Conservation (phyloP, 2,888 invertebrate species). For the Boloria selene region DNA sequence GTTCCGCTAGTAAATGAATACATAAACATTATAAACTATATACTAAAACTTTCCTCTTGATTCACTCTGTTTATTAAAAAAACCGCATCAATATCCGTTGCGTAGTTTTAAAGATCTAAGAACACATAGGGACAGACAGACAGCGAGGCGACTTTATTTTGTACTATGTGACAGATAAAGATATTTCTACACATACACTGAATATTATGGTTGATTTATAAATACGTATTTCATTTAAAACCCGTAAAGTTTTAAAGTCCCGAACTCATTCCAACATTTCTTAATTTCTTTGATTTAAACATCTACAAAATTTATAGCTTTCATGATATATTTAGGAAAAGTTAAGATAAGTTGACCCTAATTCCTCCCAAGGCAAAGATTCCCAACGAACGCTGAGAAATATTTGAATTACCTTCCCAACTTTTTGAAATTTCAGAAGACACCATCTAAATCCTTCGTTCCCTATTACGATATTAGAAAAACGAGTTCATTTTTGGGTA, state of each 20-base stretch:
- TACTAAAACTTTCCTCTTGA: too few relatives aligned
- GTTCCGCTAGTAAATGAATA: too few relatives aligned
- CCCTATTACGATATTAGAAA: slow-evolving; percentile 24
- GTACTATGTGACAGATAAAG: too few relatives aligned
- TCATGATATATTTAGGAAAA: slow-evolving; percentile 29
- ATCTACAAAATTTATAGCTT: slow-evolving; percentile 27
- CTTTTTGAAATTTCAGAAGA: slow-evolving; percentile 41
- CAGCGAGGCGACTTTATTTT: too few relatives aligned
- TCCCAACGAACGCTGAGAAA: slow-evolving; percentile 33
- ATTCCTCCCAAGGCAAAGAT: slow-evolving; percentile 30
- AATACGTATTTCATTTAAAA: neutral
- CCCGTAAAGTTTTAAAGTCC: neutral
- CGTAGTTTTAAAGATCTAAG: too few relatives aligned
- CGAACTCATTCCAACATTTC: slow-evolving; percentile 5
- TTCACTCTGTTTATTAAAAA: too few relatives aligned
- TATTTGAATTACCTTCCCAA: slow-evolving; percentile 44
- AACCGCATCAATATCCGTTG: too few relatives aligned
- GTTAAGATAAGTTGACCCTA: slow-evolving; percentile 34
- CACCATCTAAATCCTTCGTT: slow-evolving; percentile 30
- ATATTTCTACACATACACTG: too few relatives aligned
- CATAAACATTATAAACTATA: too few relatives aligned
- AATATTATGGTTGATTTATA: neutral
- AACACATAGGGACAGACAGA: too few relatives aligned
- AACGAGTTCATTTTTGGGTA: slow-evolving; percentile 13
- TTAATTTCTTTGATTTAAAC: slow-evolving; percentile 23